Conservation (phyloP, 2,113 vertebrate species). For the Clarias gariepinus region DNA sequence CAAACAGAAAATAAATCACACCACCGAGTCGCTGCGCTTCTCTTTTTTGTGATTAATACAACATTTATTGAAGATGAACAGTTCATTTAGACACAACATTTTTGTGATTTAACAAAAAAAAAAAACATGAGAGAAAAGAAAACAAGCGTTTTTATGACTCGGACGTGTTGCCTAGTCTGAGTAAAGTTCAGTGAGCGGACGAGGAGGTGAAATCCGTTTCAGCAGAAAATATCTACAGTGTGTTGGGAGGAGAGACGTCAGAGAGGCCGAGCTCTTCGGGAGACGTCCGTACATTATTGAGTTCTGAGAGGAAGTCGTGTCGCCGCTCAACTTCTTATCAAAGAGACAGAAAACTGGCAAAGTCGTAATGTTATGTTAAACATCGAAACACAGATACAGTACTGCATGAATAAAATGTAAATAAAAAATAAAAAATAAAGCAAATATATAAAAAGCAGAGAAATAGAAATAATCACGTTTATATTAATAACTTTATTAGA, state of each 20-base stretch:
- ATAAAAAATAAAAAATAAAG: neutral
- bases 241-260: constrained; percentile 11
- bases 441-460: neutral
- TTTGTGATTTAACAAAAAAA: neutral
- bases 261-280: neutral
- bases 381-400: neutral
- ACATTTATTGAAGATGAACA: constrained; percentile 59
- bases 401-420: neutral
- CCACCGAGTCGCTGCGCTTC: neutral
- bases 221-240: constrained; percentile 50
- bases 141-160: neutral
- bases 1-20: constrained; percentile 23
- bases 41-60: constrained; percentile 50
- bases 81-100: constrained; percentile 27
- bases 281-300: constrained; percentile 13
- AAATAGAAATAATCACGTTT: neutral
- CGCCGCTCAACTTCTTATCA: neutral
- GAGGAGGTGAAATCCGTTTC: constrained; percentile 39
- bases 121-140: neutral
- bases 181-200: constrained; percentile 20
- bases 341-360: neutral
- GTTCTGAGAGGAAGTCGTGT: constrained; percentile 10
- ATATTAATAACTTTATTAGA: neutral
- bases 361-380: neutral
- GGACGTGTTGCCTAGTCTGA: neutral